These are phyloP conservation scores for Plagodis pulveraria DNA, from an alignment of 2,888 invertebrate genomes.

Conservation along the genomic window DNA sequence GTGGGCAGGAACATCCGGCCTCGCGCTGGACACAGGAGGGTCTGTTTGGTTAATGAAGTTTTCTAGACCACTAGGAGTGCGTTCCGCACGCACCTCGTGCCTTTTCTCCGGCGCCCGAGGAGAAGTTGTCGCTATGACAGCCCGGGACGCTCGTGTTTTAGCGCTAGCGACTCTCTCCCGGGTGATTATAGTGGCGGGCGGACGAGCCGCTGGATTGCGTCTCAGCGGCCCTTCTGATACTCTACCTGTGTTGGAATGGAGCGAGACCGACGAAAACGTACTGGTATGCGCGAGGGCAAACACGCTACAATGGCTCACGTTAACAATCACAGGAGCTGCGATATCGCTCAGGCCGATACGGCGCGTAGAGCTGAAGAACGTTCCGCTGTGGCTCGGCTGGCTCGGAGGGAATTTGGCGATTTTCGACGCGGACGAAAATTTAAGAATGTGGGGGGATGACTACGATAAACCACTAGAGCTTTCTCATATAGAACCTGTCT, in stretches of 20 bases:
- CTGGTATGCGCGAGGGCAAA: slow-evolving; percentile 95
- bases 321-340: slow-evolving; percentile 71
- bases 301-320: slow-evolving; percentile 94
- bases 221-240: slow-evolving; percentile 90
- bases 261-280: slow-evolving; percentile 88
- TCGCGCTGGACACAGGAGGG: slow-evolving; percentile 94
- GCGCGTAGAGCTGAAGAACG: slow-evolving; percentile 87
- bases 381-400: slow-evolving; percentile 89
- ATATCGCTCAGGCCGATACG: slow-evolving; percentile 86
- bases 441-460: slow-evolving; percentile 95
- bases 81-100: slow-evolving; percentile 95
- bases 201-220: slow-evolving; percentile 77
- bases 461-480: slow-evolving; percentile 94
- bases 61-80: slow-evolving; percentile 93
- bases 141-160: slow-evolving; percentile 86
- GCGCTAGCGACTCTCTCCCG: slow-evolving; percentile 98
- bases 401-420: slow-evolving; percentile 93
- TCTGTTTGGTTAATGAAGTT: slow-evolving; percentile 98
- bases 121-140: slow-evolving; percentile 86
- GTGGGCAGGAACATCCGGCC: slow-evolving; percentile 76
- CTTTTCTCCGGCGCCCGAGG: slow-evolving; percentile 98
- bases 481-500: slow-evolving; percentile 92
- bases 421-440: slow-evolving; percentile 93
- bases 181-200: slow-evolving; percentile 85
- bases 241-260: slow-evolving; percentile 97